Percentiles rank a stretch among this genome's conserved stretches.
phyloP scores from a whole-genome alignment of 2,797 vertebrate genomes.

The Myiotriccus ornatus region DNA sequence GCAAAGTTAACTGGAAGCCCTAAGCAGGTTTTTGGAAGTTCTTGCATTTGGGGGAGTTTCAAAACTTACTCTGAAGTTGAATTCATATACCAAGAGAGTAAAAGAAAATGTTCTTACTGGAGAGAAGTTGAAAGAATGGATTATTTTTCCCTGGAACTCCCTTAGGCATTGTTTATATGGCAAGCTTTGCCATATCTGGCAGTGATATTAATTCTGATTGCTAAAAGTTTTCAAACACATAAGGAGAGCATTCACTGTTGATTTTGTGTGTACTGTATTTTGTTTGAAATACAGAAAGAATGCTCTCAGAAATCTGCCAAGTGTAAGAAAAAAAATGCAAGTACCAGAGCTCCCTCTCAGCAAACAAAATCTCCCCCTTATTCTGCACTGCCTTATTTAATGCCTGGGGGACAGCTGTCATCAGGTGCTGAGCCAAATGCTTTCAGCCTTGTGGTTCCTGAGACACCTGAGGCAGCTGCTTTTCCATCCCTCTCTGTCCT shows the following conservation, averaged over 20 bases:
- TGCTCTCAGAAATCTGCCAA: not conserved
- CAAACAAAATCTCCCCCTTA: not conserved
- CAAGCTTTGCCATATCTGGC: not conserved
- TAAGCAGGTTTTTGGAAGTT: not conserved
- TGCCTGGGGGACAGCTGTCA: not conserved
- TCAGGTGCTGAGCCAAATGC: constrained; percentile 38
- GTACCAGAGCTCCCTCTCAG: not conserved
- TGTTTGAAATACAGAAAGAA: not conserved
- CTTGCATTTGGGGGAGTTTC: not conserved
- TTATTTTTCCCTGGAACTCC: not conserved
- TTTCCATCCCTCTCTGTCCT: not conserved
- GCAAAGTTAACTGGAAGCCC: not conserved
- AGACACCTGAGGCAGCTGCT: constrained; percentile 21
- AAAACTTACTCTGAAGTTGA: not conserved
- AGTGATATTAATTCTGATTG: not conserved
- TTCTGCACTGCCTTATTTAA: not conserved
- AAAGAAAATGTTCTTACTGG: not conserved
- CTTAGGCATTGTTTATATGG: not conserved
- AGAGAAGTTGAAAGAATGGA: not conserved
- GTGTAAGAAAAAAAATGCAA: not conserved
- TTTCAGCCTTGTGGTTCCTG: not conserved
- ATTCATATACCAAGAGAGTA: not conserved
- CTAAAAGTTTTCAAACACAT: not conserved
- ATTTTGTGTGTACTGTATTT: not conserved
- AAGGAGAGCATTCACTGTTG: not conserved